Percentiles rank a stretch among this genome's conserved stretches.
Conservation (phyloP, 2,113 vertebrate species). For the Mobula birostris region DNA sequence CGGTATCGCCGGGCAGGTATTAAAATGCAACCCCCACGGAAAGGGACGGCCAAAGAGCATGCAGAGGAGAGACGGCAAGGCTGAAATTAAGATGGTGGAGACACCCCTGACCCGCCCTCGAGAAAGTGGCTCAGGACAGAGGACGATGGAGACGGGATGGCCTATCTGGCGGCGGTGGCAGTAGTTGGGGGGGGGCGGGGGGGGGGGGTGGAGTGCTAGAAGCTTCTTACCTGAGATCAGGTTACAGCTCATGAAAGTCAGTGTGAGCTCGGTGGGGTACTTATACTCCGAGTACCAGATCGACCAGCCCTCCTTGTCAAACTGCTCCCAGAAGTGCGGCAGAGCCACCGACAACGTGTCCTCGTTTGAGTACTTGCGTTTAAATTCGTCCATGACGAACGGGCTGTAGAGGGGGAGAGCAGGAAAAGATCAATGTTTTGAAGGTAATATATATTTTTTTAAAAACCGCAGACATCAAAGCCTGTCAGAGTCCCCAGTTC, state of each 20-base stretch:
- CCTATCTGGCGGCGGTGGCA: too few relatives aligned
- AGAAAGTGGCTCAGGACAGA: too few relatives aligned
- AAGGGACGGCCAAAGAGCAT: too few relatives aligned
- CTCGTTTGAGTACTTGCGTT: constrained; percentile 87
- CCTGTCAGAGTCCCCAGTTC: not conserved
- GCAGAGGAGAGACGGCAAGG: too few relatives aligned
- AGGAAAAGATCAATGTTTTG: not conserved
- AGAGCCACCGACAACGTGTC: constrained; percentile 76
- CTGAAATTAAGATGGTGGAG: too few relatives aligned
- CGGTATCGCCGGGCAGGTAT: too few relatives aligned
- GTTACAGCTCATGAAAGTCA: constrained; percentile 90
- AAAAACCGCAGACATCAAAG: not conserved
- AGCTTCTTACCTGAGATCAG: constrained; percentile 75
- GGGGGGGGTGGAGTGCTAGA: too few relatives aligned
- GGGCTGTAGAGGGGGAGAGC: constrained; percentile 48
- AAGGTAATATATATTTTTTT: not conserved
- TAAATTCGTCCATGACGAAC: constrained; percentile 85
- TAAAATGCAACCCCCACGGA: too few relatives aligned
- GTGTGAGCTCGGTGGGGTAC: constrained; percentile 71
- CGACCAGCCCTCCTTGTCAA: constrained; percentile 78
- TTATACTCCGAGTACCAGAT: constrained; percentile 80
- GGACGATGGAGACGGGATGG: too few relatives aligned
- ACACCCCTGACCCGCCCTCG: too few relatives aligned
- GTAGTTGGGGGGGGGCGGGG: too few relatives aligned
- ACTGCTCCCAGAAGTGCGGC: constrained; percentile 81